Evolutionary conservation across 1,140 invertebrate genomes (phyloP).

Genomic region (Lycorma delicatula): DNA sequence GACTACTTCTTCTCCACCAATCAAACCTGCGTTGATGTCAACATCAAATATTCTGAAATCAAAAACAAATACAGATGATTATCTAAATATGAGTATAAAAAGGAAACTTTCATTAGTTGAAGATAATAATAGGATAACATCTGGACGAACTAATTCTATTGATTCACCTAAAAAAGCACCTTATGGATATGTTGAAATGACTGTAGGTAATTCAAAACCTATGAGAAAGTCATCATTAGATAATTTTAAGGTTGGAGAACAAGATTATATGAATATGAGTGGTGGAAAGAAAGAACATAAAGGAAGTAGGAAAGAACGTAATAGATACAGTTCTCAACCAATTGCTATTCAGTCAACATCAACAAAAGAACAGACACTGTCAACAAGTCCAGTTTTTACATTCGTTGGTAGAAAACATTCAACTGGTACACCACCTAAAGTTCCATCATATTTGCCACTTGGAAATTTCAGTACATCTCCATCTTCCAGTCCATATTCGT

Average conservation of each 20-base stretch:
- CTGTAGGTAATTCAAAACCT: constrained; percentile 33
- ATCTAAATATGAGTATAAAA: constrained; percentile 37
- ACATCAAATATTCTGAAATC: constrained; percentile 11
- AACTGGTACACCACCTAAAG: constrained; percentile 39
- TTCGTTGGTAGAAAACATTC: constrained; percentile 39
- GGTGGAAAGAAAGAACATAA: constrained; percentile 24
- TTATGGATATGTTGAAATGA: constrained; percentile 55
- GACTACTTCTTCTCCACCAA: constrained; percentile 18
- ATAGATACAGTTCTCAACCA: constrained; percentile 43
- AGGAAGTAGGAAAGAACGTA: constrained; percentile 31
- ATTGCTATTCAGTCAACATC: constrained; percentile 44
- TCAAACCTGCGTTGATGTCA: constrained; percentile 17
- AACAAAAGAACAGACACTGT: constrained; percentile 27
- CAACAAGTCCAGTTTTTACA: constrained; percentile 39
- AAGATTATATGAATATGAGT: constrained; percentile 39
- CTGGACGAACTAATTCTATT: constrained; percentile 35
- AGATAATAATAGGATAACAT: constrained; percentile 31
- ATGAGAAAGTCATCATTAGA: constrained; percentile 29
- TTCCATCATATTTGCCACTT: constrained; percentile 34
- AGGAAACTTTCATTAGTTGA: constrained; percentile 24
- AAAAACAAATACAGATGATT: constrained; percentile 32
- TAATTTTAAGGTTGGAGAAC: constrained; percentile 23
- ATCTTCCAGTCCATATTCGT: constrained; percentile 32
- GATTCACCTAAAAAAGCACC: constrained; percentile 40
- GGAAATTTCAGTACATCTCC: constrained; percentile 22